Evolutionary conservation across 2,797 vertebrate genomes (phyloP).

Genomic region (Anniella stebbinsi): DNA sequence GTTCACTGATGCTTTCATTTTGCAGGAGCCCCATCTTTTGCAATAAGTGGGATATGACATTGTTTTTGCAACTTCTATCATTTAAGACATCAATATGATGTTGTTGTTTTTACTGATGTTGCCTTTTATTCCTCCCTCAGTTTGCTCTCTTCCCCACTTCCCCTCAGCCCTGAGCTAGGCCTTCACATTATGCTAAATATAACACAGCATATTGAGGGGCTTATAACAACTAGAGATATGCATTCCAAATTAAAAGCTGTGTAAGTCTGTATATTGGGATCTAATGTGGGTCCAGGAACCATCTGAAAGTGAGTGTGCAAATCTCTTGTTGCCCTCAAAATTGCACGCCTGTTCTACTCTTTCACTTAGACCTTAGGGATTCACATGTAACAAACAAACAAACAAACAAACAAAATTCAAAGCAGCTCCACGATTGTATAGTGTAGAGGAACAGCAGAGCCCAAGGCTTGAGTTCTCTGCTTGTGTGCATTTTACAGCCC

Average conservation of each 20-base stretch:
- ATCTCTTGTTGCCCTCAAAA: slow-evolving; percentile 5
- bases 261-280: fast-evolving
- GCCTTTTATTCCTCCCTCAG: neutral
- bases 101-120: fast-evolving
- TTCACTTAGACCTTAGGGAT: neutral
- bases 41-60: neutral
- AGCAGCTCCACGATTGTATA: neutral
- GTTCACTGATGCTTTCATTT: neutral
- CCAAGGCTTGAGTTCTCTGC: slow-evolving; percentile 46
- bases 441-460: neutral
- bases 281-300: fast-evolving
- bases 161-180: fast-evolving
- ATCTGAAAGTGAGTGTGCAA: fast-evolving
- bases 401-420: neutral
- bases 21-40: fast-evolving
- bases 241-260: neutral
- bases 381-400: neutral
- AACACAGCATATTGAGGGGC: neutral
- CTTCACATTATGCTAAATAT: fast-evolving
- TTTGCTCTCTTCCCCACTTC: neutral
- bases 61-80: neutral
- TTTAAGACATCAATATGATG: neutral
- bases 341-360: neutral
- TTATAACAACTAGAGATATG: neutral
- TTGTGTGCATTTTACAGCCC: neutral